These are phyloP conservation scores for Coranthus polyacanthus DNA, from an alignment of 2,797 vertebrate genomes.

Conservation along the genomic window DNA sequence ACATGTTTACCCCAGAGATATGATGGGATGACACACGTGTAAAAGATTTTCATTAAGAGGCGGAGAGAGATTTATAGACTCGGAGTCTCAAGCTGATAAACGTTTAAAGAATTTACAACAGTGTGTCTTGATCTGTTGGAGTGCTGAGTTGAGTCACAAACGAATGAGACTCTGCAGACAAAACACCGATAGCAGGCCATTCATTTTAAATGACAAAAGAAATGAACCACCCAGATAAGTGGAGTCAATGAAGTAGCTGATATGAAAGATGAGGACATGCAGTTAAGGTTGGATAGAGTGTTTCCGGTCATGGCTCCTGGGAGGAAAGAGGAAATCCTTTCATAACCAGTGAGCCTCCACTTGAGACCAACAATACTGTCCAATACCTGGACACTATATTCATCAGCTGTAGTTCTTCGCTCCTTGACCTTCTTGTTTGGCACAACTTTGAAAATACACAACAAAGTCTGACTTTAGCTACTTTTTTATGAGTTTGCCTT, in stretches of 20 bases:
- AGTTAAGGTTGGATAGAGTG: constrained; percentile 30
- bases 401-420: constrained; percentile 21
- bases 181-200: constrained; percentile 36
- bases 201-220: constrained; percentile 41
- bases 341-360: constrained; percentile 35
- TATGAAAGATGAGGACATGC: constrained; percentile 48
- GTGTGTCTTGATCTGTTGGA: constrained; percentile 24
- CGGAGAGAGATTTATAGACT: constrained; percentile 33
- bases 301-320: constrained; percentile 40
- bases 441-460: constrained; percentile 1
- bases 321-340: constrained; percentile 72
- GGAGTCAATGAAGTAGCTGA: constrained; percentile 47
- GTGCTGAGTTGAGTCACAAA: constrained; percentile 56
- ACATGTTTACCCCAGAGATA: constrained; percentile 50
- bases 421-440: constrained; percentile 4
- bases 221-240: constrained; percentile 50
- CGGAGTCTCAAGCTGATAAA: constrained; percentile 56
- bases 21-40: constrained; percentile 58
- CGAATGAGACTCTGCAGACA: constrained; percentile 44
- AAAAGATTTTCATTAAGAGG: constrained; percentile 41
- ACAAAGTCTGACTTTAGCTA: background rate
- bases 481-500: constrained; percentile 11
- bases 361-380: constrained; percentile 39
- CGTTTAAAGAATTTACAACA: constrained; percentile 66
- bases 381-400: constrained; percentile 22